Evolutionary conservation across 2,113 vertebrate species (phyloP), one percentile per base, ranked within the genome.

Genomic region (Sphyrna mokarran): DNA sequence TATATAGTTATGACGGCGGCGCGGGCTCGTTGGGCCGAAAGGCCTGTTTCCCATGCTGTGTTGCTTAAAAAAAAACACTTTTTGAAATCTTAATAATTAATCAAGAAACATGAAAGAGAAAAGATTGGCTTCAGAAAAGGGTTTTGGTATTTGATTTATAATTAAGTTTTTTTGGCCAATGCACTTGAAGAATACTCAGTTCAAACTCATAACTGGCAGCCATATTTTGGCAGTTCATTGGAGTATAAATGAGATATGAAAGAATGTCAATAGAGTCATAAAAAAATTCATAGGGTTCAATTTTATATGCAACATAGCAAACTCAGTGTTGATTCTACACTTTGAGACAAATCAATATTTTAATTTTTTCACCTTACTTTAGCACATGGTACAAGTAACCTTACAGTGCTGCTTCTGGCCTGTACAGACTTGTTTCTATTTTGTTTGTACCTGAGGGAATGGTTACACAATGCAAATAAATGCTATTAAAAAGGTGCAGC

Each of bases 261-360:
- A 18, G 58, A 18, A 18, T 16, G 14, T 91, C 16, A 63, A 20
- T 63, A n/a, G 18, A 23, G 18, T 16, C 29, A 63, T n/a, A 91
- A 83, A 0, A 16, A 63, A 66, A 63, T 66, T 37, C 33, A 37
- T n/a, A 13, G 61, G 33, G 29, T n/a, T 91, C 13, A 91, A 18
- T 63, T 37, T 91, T 37, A 40, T 66, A 37, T 66, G 14, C 61
- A 61, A 37, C 18, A 7, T 54, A 61, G 54, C 54, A 90, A 33
- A 54, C 85, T 33, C 48, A 16, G 29, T 61, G 13, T 16, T 63
- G 54, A 91, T 66, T 91, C 58, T 66, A 58, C 29, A 66, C 58
- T 91, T 66, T 91, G 61, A 91, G n/a, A 37, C n/a, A 66, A 66
- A 91, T 91, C 58, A 91, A 91, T 91, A 91, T 91, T 91, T 66